A percentile compares a stretch with the other conserved stretches of the same genome.
Evolutionary conservation across 2,888 invertebrate genomes (phyloP).

Genomic region (Petrolisthes cinctipes): DNA sequence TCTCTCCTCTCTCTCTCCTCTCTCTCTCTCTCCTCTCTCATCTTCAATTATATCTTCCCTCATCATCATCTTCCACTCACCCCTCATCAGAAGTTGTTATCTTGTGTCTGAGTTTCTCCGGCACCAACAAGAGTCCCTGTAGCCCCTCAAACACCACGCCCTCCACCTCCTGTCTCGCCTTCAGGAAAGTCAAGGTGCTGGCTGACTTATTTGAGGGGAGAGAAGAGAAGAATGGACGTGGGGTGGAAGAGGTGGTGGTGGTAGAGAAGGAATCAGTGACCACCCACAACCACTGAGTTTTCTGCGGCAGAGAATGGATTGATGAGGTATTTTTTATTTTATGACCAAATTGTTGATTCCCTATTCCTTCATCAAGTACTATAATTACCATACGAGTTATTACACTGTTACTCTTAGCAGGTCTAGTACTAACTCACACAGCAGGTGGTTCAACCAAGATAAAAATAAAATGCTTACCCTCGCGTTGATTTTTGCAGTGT

Average conservation of each 20-base stretch:
- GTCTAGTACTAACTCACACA: too few species aligned
- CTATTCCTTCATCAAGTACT: too few species aligned
- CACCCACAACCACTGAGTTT: not conserved
- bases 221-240: not conserved
- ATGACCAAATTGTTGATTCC: not conserved
- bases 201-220: not conserved
- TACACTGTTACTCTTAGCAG: too few species aligned
- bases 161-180: not conserved
- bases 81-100: not conserved
- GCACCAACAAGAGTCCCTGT: not conserved
- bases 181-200: not conserved
- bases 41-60: not conserved
- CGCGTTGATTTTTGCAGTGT: not conserved
- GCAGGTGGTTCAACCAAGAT: too few species aligned
- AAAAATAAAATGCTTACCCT: not conserved
- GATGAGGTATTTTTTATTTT: not conserved
- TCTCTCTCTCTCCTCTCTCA: not conserved
- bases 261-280: not conserved
- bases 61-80: conserved; percentile 14
- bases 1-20: not conserved
- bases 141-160: conserved; percentile 5
- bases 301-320: not conserved
- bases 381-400: too few species aligned
- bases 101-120: not conserved
- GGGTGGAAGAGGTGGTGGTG: too few species aligned